Evolutionary conservation across 2,113 vertebrate genomes (phyloP), one percentile per base, ranked within the genome.

Genomic region (Puffinus mauretanicus): DNA sequence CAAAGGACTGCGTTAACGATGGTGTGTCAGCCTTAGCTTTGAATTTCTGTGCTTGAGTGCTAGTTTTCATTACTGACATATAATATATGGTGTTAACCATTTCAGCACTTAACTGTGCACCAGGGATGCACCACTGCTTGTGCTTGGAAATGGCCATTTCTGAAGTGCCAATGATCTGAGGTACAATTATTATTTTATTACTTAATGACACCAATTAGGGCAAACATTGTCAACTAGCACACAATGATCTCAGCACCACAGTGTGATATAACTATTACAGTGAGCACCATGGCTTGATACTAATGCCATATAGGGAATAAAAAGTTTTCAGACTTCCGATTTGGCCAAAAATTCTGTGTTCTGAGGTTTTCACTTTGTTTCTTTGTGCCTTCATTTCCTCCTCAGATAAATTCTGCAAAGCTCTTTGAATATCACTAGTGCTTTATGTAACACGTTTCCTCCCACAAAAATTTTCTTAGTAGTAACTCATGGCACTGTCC

Each of bases 1-100:
- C 95, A 97, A 97, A 97, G 94, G 97, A 95, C 97, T 89, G 93
- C 4, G 82, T 95, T 97, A 97, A 97, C 94, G 86, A 97, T 97
- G 96, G 90, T 95, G 93, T 95, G 95, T 93, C 95, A 97, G 94
- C 81, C 95, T 91, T 70, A 96, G 97, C 96, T 97, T 97, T 97
- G 96, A 97, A 97, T 97, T 95, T 96, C 95, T 81, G 95, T 91
- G 93, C 96, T 95, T 93, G 93, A 96, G 95, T 91, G 93, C 96
- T 97, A 94, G 95, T 95, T 96, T 97, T 97, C 96, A 96, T 97
- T 96, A 97, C 96, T 93, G 95, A 94, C 86, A 95, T 82, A 84
- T 86, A 95, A 82, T 95, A 92, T 91, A 77, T 70, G 58, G 70
- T 51, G 47, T 97, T 97, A 97, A 97, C 96, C 61, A 91, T 93